Evolutionary conservation across 2,888 invertebrate genomes (phyloP).

Genomic region (Aplocera efformata): DNA sequence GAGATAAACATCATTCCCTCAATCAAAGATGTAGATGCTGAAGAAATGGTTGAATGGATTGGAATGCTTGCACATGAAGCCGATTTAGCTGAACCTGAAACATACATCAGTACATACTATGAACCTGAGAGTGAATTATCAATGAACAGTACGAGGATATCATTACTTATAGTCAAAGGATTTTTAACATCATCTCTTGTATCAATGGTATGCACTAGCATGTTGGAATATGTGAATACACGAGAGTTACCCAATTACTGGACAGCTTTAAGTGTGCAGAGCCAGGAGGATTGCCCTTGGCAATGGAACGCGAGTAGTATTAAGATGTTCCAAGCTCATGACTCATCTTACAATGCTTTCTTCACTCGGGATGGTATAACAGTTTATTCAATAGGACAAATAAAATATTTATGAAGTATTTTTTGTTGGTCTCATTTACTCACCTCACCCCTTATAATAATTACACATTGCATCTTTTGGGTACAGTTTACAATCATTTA

Average conservation of each 20-base stretch:
- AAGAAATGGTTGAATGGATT: conserved; percentile 67
- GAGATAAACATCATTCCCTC: conserved; percentile 51
- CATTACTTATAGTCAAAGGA: conserved; percentile 53
- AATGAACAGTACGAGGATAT: conserved; percentile 53
- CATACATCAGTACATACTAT: conserved; percentile 59
- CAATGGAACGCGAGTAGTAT: conserved; percentile 49
- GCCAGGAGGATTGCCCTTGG: conserved; percentile 58
- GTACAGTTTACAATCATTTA: no score
- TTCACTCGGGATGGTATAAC: conserved; percentile 42
- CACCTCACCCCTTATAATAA: no score
- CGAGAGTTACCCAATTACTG: conserved; percentile 54
- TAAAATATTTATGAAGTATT: conserved; percentile 59
- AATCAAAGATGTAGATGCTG: conserved; percentile 48
- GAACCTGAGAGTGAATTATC: conserved; percentile 52
- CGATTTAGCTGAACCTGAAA: conserved; percentile 44
- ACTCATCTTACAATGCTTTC: conserved; percentile 57
- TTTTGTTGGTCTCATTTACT: conserved; percentile 11
- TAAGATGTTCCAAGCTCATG: conserved; percentile 59
- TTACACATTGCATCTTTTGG: no score
- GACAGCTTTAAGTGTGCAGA: conserved; percentile 59
- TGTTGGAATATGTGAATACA: conserved; percentile 44
- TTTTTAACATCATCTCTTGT: conserved; percentile 50
- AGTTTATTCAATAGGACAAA: conserved; percentile 56
- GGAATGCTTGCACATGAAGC: conserved; percentile 56
- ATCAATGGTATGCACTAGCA: conserved; percentile 37